phyloP scores from a whole-genome alignment of 2,797 vertebrate species.

The Craterocephalus amniculus region DNA sequence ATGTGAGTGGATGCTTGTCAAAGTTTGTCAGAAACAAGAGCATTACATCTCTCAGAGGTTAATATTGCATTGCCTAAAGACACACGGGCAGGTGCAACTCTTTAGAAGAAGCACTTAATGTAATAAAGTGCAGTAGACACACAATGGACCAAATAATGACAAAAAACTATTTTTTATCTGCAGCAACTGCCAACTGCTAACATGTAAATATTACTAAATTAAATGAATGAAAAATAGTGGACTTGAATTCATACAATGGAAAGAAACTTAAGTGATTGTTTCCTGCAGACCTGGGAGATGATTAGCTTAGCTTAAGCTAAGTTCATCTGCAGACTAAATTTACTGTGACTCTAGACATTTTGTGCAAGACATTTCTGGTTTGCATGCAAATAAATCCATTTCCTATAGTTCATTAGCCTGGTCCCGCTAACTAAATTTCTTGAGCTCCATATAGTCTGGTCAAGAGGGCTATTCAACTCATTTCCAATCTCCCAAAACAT shows the following conservation, averaged over 20 bases:
- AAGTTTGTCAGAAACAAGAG: slow-evolving; percentile 52
- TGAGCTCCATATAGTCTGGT: no score
- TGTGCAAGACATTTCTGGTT: no score
- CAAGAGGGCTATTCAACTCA: no score
- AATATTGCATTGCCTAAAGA: slow-evolving; percentile 25
- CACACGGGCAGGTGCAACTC: slow-evolving; percentile 49
- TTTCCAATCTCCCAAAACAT: no score
- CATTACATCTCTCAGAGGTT: slow-evolving; percentile 33
- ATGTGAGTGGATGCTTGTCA: slow-evolving; percentile 11
- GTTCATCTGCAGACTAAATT: no score
- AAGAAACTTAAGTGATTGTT: background rate
- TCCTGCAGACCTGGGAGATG: no score
- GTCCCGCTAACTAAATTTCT: no score
- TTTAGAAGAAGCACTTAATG: slow-evolving; percentile 46
- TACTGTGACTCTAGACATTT: no score
- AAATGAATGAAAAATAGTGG: background rate
- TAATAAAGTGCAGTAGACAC: slow-evolving; percentile 43
- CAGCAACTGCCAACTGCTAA: background rate
- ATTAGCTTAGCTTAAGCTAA: no score
- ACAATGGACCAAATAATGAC: slow-evolving; percentile 1
- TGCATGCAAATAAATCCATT: no score
- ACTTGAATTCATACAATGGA: background rate
- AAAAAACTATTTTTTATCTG: background rate
- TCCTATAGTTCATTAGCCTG: no score
- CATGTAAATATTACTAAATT: background rate